Base-by-base conservation (phyloP, 1,140 invertebrate species). In the Macrosteles quadrilineatus region DNA sequence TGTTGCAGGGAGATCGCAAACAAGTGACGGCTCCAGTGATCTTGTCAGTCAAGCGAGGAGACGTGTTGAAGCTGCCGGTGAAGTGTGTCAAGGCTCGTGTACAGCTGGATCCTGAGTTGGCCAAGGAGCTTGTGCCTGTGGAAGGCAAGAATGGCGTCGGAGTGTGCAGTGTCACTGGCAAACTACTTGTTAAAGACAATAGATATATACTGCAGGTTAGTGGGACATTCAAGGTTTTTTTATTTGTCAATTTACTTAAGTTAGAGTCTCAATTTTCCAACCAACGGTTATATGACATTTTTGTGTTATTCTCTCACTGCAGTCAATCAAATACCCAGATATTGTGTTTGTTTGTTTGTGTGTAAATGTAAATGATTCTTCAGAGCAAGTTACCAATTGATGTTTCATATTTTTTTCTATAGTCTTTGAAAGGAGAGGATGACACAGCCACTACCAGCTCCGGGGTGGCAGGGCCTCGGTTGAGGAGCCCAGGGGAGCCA, bases 101-200 rank as follows among this genome's bases (percentile, higher is more conserved):
- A 27, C 88, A 87, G 73, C 84, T 95, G 71, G 85, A 88, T 73
- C 87, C 89, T 3, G 86, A 88, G 77, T 80, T 96, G 70, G 93
- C 93, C 1, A 85, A 87, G 47, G 85, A 85, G 75, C 84, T 96
- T 66, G 79, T 87, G 63, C 91, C 92, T 11, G 86, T 85, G 73
- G 92, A 94, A 81, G 83, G 95, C 14, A 85, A 87, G 74, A 86
- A 89, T 25, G 92, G 93, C 1, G 80, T 92, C 32, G 88, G 88
- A 63, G 81, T 95, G 21, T 90, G 91, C 32, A 93, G 92, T 59
- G 80, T 96, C 31, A 92, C 90, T n/a, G 93, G 89, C 2, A 82
- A 86, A 72, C 82, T 96, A 36, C 83, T 87, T 72, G 87, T 92
- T 12, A 90, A 90, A 76, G 90, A 92, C 79, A 90, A 90, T 74